Conservation (phyloP, 2,113 vertebrate genomes). For the Oryzias javanicus region DNA sequence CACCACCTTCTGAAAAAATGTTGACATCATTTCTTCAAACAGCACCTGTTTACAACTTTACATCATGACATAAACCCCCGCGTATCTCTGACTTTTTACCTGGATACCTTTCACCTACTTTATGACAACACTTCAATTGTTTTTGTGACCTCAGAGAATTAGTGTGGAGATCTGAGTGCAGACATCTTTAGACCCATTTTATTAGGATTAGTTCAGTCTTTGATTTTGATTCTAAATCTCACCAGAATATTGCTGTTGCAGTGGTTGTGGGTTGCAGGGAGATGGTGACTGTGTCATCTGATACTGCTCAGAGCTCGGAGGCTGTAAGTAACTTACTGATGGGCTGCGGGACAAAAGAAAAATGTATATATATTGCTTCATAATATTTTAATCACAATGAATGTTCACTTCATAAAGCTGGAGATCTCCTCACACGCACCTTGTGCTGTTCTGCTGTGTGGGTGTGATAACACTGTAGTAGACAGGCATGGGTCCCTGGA, state of each 20-base stretch:
- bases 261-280: slow-evolving; percentile 92
- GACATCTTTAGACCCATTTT: no score
- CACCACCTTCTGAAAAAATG: not conserved
- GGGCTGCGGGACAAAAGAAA: slow-evolving; percentile 72
- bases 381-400: not conserved
- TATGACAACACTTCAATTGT: not conserved
- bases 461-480: slow-evolving; percentile 96
- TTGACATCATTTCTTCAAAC: slow-evolving; percentile 32
- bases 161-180: not conserved
- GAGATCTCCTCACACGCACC: slow-evolving; percentile 67
- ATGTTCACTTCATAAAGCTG: not conserved
- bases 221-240: slow-evolving; percentile 19
- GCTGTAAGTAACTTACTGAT: slow-evolving; percentile 92
- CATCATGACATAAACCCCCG: slow-evolving; percentile 8
- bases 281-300: slow-evolving; percentile 93
- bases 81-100: slow-evolving; percentile 34
- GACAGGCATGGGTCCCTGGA: slow-evolving; percentile 91
- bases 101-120: slow-evolving; percentile 44
- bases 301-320: slow-evolving; percentile 94
- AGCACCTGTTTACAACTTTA: slow-evolving; percentile 12
- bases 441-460: slow-evolving; percentile 94
- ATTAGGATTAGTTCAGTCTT: not conserved
- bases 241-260: slow-evolving; percentile 99
- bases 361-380: not conserved
- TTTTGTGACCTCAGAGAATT: slow-evolving; percentile 8